phyloP scores from a whole-genome alignment of 2,888 invertebrate species.

The Serripes groenlandicus region DNA sequence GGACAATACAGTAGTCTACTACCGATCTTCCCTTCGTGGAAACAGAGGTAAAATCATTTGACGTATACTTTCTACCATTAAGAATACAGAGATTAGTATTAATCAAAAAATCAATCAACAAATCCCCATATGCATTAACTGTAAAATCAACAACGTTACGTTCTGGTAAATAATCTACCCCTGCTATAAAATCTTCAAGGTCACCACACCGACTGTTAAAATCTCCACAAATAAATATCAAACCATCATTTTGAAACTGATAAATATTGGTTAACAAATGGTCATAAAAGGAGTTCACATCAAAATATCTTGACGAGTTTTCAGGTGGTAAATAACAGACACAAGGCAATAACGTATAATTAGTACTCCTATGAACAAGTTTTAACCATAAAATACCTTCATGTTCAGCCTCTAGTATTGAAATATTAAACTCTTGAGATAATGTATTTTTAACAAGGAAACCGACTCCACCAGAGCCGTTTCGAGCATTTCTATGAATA shows the following conservation, averaged over 20 bases:
- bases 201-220: conserved; percentile 39
- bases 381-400: conserved; percentile 35
- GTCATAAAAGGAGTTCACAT: conserved; percentile 38
- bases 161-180: conserved; percentile 37
- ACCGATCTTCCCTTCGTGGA: too few species aligned
- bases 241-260: conserved; percentile 17
- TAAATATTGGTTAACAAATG: conserved; percentile 28
- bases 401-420: background rate
- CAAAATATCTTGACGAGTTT: conserved; percentile 16
- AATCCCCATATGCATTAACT: conserved; percentile 31
- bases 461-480: conserved; percentile 40
- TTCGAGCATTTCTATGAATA: conserved; percentile 32
- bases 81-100: conserved; percentile 39
- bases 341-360: background rate
- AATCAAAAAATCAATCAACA: conserved; percentile 45
- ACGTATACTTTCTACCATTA: conserved; percentile 40
- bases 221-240: conserved; percentile 40
- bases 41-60: too few species aligned
- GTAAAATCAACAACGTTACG: conserved; percentile 41
- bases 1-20: too few species aligned
- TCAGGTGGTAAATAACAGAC: conserved; percentile 10
- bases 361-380: conserved; percentile 8
- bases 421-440: conserved; percentile 14
- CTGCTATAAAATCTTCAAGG: conserved; percentile 38
- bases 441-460: conserved; percentile 29